A percentile compares a stretch with the other conserved stretches of the same genome.
phyloP scores from a whole-genome alignment of 1,140 invertebrate genomes.

The Nylanderia fulva region DNA sequence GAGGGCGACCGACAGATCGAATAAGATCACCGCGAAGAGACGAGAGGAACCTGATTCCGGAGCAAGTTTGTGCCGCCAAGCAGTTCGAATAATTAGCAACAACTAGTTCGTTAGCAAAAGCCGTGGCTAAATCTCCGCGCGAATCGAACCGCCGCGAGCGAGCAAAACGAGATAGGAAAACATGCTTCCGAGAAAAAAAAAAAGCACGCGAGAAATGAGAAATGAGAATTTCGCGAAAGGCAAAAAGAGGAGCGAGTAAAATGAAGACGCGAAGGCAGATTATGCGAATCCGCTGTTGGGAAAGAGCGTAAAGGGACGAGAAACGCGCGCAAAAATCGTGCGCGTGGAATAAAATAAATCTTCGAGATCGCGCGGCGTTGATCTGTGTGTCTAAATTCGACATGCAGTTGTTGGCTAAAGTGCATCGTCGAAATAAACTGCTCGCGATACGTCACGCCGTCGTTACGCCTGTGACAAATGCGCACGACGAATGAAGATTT shows the following conservation, averaged over 20 bases:
- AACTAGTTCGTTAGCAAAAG: slow-evolving; percentile 56
- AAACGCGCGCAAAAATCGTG: neutral
- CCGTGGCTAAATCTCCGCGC: slow-evolving; percentile 7
- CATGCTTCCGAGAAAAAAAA: neutral
- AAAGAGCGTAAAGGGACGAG: neutral
- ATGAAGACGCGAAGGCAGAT: neutral
- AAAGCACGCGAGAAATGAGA: neutral
- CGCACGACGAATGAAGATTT: slow-evolving; percentile 23
- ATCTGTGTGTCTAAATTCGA: slow-evolving; percentile 3
- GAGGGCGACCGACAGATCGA: slow-evolving; percentile 29
- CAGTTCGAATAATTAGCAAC: slow-evolving; percentile 44
- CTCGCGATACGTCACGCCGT: neutral
- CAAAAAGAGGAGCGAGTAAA: neutral
- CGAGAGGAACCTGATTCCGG: slow-evolving; percentile 44
- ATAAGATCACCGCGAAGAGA: slow-evolving; percentile 28
- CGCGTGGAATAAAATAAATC: neutral
- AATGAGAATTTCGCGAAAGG: neutral
- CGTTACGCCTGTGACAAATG: slow-evolving; percentile 19
- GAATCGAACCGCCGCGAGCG: slow-evolving; percentile 47
- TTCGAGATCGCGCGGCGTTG: neutral
- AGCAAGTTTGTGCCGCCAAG: slow-evolving; percentile 47
- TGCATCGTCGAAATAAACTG: slow-evolving; percentile 7
- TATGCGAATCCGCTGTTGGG: neutral
- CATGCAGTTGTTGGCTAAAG: slow-evolving; percentile 6
- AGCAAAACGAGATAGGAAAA: slow-evolving; percentile 20